Evolutionary conservation across 1,140 invertebrate genomes (phyloP), one percentile per base, ranked within the genome.

Genomic region (Drosophila sulfurigaster): DNA sequence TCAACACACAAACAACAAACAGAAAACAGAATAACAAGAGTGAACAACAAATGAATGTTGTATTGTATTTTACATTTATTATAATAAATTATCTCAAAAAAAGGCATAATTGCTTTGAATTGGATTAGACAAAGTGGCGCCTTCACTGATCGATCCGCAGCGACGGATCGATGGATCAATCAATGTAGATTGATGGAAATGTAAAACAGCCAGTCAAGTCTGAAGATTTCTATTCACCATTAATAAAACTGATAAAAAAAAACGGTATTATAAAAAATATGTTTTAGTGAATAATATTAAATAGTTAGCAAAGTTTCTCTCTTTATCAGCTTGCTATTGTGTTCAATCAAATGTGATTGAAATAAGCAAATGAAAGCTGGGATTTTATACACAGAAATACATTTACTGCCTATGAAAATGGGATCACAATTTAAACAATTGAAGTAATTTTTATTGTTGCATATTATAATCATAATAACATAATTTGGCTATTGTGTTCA

Each of bases 1-100:
- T 82, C 63, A 38, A 38, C 35, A 38, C 35, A 38, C 35, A 38
- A 62, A 65, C 73, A 77, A 69, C 43, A 52, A 73, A 58, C 58
- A 75, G 7, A 46, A 59, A 48, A 45, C 25, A 54, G 16, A 64
- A 80, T 20, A 68, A 49, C 63, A 60, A 38, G 45, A 74, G 45
- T 57, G 51, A 66, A 58, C 70, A 79, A 75, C 62, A 77, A 79
- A 71, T 67, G 62, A 69, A 60, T 79, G 75, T 58, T 76, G 70
- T 58, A 75, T 64, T 83, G 70, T 81, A 75, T 85, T 89, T 89
- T 89, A 89, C 85, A 89, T 89, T 85, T 81, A 89, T 89, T 89
- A 90, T 90, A 89, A 85, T 89, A 89, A 85, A 85, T 89, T 89
- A 89, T 76, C 48, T 54, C 78, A 69, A 78, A 88, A 88, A 78